Evolutionary conservation across 2,888 invertebrate genomes (phyloP).

Genomic region (Spisula subtruncata): DNA sequence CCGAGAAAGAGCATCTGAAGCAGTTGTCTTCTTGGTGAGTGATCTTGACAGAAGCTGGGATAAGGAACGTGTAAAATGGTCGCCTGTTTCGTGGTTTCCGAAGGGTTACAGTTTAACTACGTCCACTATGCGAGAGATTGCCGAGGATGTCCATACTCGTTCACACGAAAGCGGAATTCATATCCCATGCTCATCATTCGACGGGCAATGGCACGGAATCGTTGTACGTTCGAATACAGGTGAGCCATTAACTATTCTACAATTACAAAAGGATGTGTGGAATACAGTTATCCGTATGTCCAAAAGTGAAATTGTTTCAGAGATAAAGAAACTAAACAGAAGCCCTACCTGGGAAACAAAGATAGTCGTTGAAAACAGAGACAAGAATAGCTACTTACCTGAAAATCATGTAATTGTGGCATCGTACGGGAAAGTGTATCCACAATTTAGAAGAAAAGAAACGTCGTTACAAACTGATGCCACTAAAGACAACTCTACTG

Average conservation of each 20-base stretch:
- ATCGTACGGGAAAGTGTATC: neutral
- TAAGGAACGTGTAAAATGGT: constrained; percentile 44
- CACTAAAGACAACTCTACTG: neutral
- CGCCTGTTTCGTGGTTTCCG: constrained; percentile 58
- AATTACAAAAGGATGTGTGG: constrained; percentile 62
- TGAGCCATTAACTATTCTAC: constrained; percentile 47
- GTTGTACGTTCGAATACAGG: constrained; percentile 25
- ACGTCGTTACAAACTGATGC: neutral
- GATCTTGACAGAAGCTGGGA: constrained; percentile 63
- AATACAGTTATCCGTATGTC: constrained; percentile 20
- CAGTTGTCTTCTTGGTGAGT: constrained; percentile 58
- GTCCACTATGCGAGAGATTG: constrained; percentile 31
- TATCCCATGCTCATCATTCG: constrained; percentile 47
- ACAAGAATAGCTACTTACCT: neutral
- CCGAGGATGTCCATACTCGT: constrained; percentile 39
- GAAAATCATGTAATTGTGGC: constrained; percentile 21
- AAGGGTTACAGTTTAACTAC: constrained; percentile 50
- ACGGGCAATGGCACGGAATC: constrained; percentile 56
- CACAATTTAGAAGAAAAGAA: constrained; percentile 1
- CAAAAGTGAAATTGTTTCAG: constrained; percentile 41
- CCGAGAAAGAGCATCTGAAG: constrained; percentile 59
- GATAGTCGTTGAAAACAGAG: neutral
- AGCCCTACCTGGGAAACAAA: neutral
- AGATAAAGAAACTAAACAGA: constrained; percentile 48
- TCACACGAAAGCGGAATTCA: constrained; percentile 43